phyloP scores from a whole-genome alignment of 2,888 invertebrate species.

The Helicoverpa assulta region DNA sequence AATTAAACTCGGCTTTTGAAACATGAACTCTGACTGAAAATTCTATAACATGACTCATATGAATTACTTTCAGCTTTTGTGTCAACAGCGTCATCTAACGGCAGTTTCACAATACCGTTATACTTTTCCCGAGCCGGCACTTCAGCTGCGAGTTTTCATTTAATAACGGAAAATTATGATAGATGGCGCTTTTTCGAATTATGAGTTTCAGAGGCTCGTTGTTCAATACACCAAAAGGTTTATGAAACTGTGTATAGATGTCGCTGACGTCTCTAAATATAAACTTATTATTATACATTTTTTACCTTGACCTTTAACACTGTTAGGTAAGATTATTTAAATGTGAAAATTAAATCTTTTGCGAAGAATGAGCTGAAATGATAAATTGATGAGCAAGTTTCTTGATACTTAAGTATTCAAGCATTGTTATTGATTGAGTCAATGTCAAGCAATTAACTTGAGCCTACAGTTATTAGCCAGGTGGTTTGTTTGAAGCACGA shows the following conservation, averaged over 20 bases:
- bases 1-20: not conserved
- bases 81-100: slow-evolving; percentile 44
- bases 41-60: not conserved
- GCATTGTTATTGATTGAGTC: slow-evolving; percentile 6
- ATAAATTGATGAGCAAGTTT: not conserved
- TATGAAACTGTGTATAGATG: slow-evolving; percentile 54
- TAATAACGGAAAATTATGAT: slow-evolving; percentile 60
- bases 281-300: not conserved
- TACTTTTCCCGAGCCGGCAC: slow-evolving; percentile 11
- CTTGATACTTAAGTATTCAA: not conserved
- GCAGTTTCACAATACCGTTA: not conserved
- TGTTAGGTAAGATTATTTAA: not conserved
- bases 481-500: slow-evolving; percentile 11
- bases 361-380: not conserved
- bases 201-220: not conserved
- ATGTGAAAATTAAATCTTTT: no score
- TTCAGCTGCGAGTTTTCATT: slow-evolving; percentile 22
- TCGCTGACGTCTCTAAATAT: slow-evolving; percentile 36
- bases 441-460: not conserved
- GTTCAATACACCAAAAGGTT: not conserved
- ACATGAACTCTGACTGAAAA: not conserved
- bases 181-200: slow-evolving; percentile 68
- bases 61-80: not conserved
- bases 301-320: not conserved
- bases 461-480: slow-evolving; percentile 7